Conservation (phyloP, 1,140 invertebrate genomes). For the Atta texana region DNA sequence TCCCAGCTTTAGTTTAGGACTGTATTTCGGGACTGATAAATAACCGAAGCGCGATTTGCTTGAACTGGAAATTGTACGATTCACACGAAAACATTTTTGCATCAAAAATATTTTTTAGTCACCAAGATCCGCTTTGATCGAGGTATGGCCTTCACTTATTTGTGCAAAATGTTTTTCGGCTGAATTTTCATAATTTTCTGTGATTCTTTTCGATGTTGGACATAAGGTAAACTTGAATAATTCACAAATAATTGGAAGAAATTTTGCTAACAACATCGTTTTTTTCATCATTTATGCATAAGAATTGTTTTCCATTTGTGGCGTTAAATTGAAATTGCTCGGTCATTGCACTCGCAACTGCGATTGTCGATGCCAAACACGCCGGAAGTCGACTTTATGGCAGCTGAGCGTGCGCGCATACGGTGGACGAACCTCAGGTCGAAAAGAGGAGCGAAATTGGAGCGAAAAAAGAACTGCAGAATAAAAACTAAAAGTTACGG, state of each 20-base stretch:
- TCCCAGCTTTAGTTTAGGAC: too few species aligned
- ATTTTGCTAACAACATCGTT: conserved; percentile 16
- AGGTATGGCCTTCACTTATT: too few species aligned
- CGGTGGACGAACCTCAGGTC: conserved; percentile 50
- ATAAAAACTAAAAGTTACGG: conserved; percentile 66
- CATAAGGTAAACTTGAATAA: neutral
- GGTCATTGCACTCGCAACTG: conserved; percentile 47
- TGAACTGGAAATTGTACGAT: too few species aligned
- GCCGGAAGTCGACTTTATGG: conserved; percentile 61
- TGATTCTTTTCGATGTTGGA: neutral
- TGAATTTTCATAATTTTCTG: neutral
- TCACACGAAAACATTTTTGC: too few species aligned
- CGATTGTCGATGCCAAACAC: conserved; percentile 62
- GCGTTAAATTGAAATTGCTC: conserved; percentile 48
- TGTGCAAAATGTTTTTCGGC: too few species aligned
- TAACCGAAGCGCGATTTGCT: too few species aligned
- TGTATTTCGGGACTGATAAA: too few species aligned
- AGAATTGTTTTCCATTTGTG: conserved; percentile 39
- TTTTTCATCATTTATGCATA: neutral
- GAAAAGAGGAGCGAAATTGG: conserved; percentile 61
- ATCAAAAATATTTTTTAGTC: too few species aligned
- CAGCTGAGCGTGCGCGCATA: conserved; percentile 49
- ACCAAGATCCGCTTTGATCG: too few species aligned
- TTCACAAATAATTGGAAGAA: neutral
- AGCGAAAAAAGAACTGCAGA: conserved; percentile 62